Evolutionary conservation across 2,113 vertebrate species (phyloP).

Genomic region (Rhinolophus sinicus): DNA sequence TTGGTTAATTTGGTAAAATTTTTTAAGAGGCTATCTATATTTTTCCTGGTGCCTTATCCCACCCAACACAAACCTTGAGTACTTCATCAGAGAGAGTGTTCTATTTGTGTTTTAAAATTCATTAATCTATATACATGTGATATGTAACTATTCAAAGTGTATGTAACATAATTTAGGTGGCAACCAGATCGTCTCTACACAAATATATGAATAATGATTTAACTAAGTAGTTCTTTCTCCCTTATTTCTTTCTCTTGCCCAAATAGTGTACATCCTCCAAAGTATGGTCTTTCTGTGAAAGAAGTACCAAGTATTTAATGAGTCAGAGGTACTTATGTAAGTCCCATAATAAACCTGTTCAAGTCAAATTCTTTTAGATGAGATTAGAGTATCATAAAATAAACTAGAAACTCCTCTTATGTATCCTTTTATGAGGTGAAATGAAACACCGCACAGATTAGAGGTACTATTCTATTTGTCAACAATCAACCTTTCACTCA

Average conservation of each 20-base stretch:
- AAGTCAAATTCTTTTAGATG: conserved; percentile 53
- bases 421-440: conserved; percentile 64
- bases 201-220: conserved; percentile 56
- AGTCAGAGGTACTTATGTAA: conserved; percentile 55
- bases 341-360: conserved; percentile 4
- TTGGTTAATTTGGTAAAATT: background rate
- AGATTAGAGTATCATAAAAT: conserved; percentile 54
- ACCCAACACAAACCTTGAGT: conserved; percentile 53
- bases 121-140: conserved; percentile 14
- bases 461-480: conserved; percentile 78
- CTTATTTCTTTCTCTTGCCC: conserved; percentile 67
- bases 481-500: conserved; percentile 86
- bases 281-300: conserved; percentile 41
- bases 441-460: conserved; percentile 70
- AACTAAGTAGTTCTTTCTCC: conserved; percentile 31
- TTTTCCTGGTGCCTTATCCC: conserved; percentile 58
- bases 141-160: conserved; percentile 34
- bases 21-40: background rate
- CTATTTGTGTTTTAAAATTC: conserved; percentile 23
- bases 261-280: conserved; percentile 46
- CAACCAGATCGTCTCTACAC: conserved; percentile 57
- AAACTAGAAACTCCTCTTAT: conserved; percentile 53
- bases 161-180: conserved; percentile 40
- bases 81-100: conserved; percentile 43
- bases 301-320: conserved; percentile 56